Percentiles rank a stretch among this genome's conserved stretches.
These are phyloP conservation scores for Ophonus ardosiacus DNA, from an alignment of 2,888 invertebrate species.

Conservation along the genomic window DNA sequence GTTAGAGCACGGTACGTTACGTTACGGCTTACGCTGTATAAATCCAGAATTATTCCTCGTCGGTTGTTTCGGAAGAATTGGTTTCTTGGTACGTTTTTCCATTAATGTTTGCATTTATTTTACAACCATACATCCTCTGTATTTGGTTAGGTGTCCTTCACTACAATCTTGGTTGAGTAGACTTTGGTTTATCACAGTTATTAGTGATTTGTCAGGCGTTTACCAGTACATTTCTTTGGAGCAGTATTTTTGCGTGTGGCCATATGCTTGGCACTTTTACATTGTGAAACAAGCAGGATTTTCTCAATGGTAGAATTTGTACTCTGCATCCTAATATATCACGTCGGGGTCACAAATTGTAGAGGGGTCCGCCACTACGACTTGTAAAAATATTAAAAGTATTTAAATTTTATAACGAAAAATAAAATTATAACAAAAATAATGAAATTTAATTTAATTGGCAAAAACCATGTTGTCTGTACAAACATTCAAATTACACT, in stretches of 20 bases:
- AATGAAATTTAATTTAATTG: too few species aligned
- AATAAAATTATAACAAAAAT: too few species aligned
- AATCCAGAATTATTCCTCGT: not conserved
- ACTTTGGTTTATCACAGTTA: slow-evolving; percentile 60
- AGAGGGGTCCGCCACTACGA: too few species aligned
- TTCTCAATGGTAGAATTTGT: slow-evolving; percentile 51
- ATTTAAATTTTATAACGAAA: too few species aligned
- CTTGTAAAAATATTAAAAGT: too few species aligned
- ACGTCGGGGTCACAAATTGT: too few species aligned
- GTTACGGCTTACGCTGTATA: too few species aligned
- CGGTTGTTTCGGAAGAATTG: slow-evolving; percentile 59
- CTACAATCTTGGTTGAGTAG: slow-evolving; percentile 55
- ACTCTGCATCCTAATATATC: slow-evolving; percentile 45
- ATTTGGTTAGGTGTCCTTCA: slow-evolving; percentile 62
- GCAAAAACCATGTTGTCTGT: too few species aligned
- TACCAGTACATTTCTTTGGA: slow-evolving; percentile 65
- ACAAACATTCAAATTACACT: too few species aligned
- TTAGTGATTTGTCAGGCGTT: slow-evolving; percentile 62
- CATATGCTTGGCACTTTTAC: slow-evolving; percentile 66
- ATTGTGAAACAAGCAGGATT: slow-evolving; percentile 30
- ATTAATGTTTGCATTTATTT: too few species aligned
- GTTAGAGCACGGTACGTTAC: too few species aligned
- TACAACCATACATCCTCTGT: slow-evolving; percentile 49
- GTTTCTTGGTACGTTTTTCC: slow-evolving; percentile 34
- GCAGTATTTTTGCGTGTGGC: slow-evolving; percentile 67